Base-by-base conservation (phyloP, 2,797 vertebrate genomes). In the Cuniculus paca region DNA sequence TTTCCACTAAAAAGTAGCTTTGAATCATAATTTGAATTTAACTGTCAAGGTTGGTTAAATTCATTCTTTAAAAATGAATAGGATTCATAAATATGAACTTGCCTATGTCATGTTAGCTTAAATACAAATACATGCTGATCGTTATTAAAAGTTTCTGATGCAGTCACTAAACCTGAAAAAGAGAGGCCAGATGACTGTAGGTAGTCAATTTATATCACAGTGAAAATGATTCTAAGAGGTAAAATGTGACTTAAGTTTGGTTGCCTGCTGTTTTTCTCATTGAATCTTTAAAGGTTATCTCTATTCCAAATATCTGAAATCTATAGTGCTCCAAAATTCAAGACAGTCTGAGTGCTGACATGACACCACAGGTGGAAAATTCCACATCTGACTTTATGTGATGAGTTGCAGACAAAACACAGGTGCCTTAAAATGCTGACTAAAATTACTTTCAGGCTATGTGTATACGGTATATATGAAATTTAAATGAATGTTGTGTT, bases 1-100 rank as follows among this genome's bases (percentile, higher is more conserved):
- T 78, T 82, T 88, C 58, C 70, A 45, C 24, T n/a, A 84, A 91
- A 97, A 84, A 34, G 2, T 48, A 50, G 3, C 14, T 74, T 86
- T 82, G 42, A 86, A 58, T 84, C 24, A 36, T 91, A 56, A 83
- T 61, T 87, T 84, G 60, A 92, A 91, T 93, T 82, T 61, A 79
- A 83, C 60, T 91, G 48, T 14, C 68, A 92, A 93, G 52, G 8
- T 61, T 93, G 5, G 20, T 90, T 85, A 90, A 93, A 50, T 42
- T 85, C 22, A 56, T 56, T 74, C n/a, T 52, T 92, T 65, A 92
- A 72, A 87, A 77, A 70, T 61, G 36, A 85, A 17, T 45, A 52
- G 6, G 36, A 61, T 94, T 88, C 36, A 63, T 50, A 91, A 77
- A 48, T 48, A 16, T 65, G 54, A 89, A 17, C 45, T 88, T 68